Percentiles rank a stretch among this genome's conserved stretches.
Conservation (phyloP, 2,113 vertebrate species). For the Uria lomvia region DNA sequence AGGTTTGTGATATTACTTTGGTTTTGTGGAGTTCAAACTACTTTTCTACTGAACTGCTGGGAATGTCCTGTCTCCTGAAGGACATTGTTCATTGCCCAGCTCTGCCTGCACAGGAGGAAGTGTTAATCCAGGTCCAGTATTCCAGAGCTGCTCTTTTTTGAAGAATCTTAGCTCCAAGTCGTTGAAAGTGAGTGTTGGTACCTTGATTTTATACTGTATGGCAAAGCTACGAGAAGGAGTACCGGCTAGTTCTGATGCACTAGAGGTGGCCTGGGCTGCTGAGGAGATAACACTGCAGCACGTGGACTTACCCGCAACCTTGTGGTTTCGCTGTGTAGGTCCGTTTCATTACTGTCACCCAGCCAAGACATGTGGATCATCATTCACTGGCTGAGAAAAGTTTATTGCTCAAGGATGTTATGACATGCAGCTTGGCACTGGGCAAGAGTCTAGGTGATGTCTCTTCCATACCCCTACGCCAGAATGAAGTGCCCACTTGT, state of each 20-base stretch:
- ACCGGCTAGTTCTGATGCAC: not conserved
- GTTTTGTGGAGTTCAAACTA: not conserved
- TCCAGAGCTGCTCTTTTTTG: not conserved
- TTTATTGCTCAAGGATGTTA: not conserved
- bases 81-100: not conserved
- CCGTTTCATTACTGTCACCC: not conserved
- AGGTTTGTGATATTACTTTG: not conserved
- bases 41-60: not conserved
- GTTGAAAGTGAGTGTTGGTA: not conserved
- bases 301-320: not conserved
- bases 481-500: accelerated
- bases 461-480: not conserved
- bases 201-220: not conserved
- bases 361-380: not conserved
- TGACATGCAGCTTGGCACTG: not conserved
- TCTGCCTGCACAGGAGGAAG: not conserved
- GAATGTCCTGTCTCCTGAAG: not conserved
- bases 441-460: not conserved
- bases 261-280: not conserved
- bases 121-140: not conserved
- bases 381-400: not conserved
- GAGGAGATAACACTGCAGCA: not conserved
- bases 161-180: not conserved
- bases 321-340: not conserved
- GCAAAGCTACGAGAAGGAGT: not conserved